Evolutionary conservation across 2,888 invertebrate genomes (phyloP), one percentile per base, ranked within the genome.

Genomic region (Balanococcus diminutus): DNA sequence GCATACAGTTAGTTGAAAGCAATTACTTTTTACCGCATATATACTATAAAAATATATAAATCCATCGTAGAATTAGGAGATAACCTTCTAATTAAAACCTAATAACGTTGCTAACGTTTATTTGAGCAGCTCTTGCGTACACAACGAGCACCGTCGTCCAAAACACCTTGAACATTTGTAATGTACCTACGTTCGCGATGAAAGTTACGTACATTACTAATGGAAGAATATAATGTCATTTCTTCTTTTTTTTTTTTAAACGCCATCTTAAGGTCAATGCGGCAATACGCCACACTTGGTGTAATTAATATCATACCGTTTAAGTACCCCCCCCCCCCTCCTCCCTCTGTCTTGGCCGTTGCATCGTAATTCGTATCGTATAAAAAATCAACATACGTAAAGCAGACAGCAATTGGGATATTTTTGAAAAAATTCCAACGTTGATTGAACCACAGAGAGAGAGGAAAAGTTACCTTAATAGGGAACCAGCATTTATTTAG

Each of bases 1-100:
- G 87, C 95, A 96, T 89, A 93, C 95, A 89, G 96, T 96, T 90
- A 93, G 93, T 88, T 79, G 67, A 67, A 67, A 36, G 75, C 36
- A 79, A 79, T 79, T 79, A 79, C 28, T 79, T 79, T 79, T 36
- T 72, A 72, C 22, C 56, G 22, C 31, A n/a, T 25, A 28, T 72
- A 51, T 51, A 8, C 3, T 8, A 19, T n/a, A 72, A 0, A 79
- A 32, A 36, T n/a, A n/a, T n/a, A n/a, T 79, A 79, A 79, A 79
- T 9, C 19, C 19, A 56, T 56, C 56, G 75, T 79, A 36, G 11
- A 79, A 79, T 79, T 79, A 79, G 32, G 32, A 25, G 36, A 22
- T 36, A 79, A 79, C 75, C 75, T 79, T 79, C 75, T 79, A 79
- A 79, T 79, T 79, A 36, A 79, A 79, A 79, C 75, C 36, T 36